Percentiles rank a stretch among this genome's conserved stretches.
These are phyloP conservation scores for Asteroscopus sphinx DNA, from an alignment of 2,888 invertebrate genomes.

Conservation along the genomic window DNA sequence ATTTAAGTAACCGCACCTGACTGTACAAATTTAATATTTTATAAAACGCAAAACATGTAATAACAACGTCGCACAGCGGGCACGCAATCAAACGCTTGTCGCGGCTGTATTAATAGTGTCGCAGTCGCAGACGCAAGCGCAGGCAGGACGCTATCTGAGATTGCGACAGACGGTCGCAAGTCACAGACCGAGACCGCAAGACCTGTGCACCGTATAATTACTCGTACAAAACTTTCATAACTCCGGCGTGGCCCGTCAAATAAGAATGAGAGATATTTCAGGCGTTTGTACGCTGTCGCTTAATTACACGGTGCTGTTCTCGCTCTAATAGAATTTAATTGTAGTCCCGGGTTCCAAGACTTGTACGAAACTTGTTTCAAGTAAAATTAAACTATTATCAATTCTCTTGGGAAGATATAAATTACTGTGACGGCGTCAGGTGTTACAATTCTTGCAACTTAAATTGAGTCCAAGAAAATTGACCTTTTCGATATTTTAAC, in stretches of 20 bases:
- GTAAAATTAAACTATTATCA: slow-evolving; percentile 41
- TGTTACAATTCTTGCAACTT: slow-evolving; percentile 14
- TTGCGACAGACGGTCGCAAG: slow-evolving; percentile 54
- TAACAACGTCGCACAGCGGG: slow-evolving; percentile 71
- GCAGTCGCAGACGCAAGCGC: slow-evolving; percentile 46
- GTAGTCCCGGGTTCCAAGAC: slow-evolving; percentile 65
- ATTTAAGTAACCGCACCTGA: slow-evolving; percentile 23
- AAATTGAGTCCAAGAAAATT: slow-evolving; percentile 4
- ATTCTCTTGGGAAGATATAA: slow-evolving; percentile 26
- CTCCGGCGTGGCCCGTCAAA: slow-evolving; percentile 71
- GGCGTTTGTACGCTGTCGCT: slow-evolving; percentile 76
- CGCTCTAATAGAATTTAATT: slow-evolving; percentile 87
- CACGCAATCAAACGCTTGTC: slow-evolving; percentile 82
- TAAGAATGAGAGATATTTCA: slow-evolving; percentile 86
- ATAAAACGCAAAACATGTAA: slow-evolving; percentile 68
- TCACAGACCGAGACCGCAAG: slow-evolving; percentile 50
- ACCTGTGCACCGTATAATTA: slow-evolving; percentile 77
- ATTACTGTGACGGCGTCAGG: slow-evolving; percentile 13
- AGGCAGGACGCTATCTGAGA: slow-evolving; percentile 73
- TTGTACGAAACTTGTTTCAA: slow-evolving; percentile 67
- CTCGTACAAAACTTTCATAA: slow-evolving; percentile 83
- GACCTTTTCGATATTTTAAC: slow-evolving; percentile 14
- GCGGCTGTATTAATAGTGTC: slow-evolving; percentile 77
- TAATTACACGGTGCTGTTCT: slow-evolving; percentile 82
- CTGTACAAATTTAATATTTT: slow-evolving; percentile 54